Conservation (phyloP, 30 jellyfish, hydroid and myxozoan species). For the Turritopsis dohrnii region DNA sequence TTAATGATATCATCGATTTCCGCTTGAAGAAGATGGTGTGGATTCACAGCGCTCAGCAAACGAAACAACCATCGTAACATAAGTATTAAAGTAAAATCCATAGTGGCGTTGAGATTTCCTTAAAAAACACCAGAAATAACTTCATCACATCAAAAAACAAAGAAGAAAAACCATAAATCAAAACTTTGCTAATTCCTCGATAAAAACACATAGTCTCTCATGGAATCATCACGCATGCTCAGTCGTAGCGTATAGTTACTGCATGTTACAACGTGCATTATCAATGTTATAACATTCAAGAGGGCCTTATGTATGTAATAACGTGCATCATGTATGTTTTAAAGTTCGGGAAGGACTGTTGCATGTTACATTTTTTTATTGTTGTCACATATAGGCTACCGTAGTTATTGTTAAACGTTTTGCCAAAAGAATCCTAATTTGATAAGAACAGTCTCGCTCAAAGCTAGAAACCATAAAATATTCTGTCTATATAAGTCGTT, state of each 20-base stretch:
- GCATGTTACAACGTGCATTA: neutral
- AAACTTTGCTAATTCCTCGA: neutral
- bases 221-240: neutral
- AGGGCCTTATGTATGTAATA: neutral
- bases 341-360: neutral
- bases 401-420: too few relatives aligned
- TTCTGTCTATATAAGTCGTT: too few relatives aligned
- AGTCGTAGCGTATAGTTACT: neutral
- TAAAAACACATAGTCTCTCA: neutral
- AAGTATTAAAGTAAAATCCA: neutral
- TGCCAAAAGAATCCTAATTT: too few relatives aligned
- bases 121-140: neutral
- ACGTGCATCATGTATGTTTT: neutral
- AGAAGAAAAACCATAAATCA: neutral
- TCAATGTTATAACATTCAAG: neutral
- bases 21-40: neutral
- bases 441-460: too few relatives aligned
- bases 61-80: neutral
- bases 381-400: neutral
- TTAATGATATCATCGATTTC: neutral
- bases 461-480: too few relatives aligned
- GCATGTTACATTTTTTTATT: neutral
- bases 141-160: neutral
- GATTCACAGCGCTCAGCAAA: neutral
- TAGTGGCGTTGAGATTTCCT: neutral